Conservation (phyloP, 2,888 invertebrate species). For the Altica lythri region DNA sequence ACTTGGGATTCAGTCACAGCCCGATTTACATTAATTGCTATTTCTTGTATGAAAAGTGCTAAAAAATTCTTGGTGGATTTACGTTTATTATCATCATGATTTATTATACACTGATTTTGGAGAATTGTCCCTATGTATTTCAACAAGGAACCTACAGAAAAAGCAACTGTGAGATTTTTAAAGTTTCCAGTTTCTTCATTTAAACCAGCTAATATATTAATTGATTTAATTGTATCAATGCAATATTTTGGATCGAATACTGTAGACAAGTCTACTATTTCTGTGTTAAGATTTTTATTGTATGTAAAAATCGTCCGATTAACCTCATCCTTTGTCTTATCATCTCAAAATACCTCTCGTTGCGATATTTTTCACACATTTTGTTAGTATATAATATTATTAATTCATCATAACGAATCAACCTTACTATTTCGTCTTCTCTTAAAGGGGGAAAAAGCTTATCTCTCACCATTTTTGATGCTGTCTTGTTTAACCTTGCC, state of each 20-base stretch:
- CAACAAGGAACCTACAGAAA: conserved; percentile 31
- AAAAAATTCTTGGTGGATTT: conserved; percentile 16
- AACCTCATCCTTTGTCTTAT: conserved; percentile 35
- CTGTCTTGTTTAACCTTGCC: conserved; percentile 16
- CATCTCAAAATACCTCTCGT: conserved; percentile 34
- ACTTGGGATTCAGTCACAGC: conserved; percentile 23
- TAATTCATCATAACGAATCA: conserved; percentile 17
- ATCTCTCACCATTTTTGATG: conserved; percentile 14
- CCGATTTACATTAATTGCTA: conserved; percentile 14
- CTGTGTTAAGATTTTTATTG: conserved; percentile 19
- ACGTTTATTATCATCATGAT: conserved; percentile 11
- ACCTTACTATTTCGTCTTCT: conserved; percentile 23
- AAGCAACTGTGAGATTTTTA: conserved; percentile 33
- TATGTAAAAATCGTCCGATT: conserved; percentile 31
- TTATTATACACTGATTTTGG: conserved; percentile 15
- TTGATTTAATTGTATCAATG: conserved; percentile 26
- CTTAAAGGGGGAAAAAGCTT: conserved; percentile 18
- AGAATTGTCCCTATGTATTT: conserved; percentile 30
- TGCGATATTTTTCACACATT: conserved; percentile 28
- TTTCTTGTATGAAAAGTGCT: conserved; percentile 10
- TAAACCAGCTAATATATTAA: conserved; percentile 33
- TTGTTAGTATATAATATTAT: conserved; percentile 19
- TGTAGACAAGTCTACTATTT: conserved; percentile 33
- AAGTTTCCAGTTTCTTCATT: conserved; percentile 23
- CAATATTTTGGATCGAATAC: conserved; percentile 34